A percentile compares a stretch with the other conserved stretches of the same genome.
Evolutionary conservation across 2,113 vertebrate genomes (phyloP).

Genomic region (Ibidorhyncha struthersii): DNA sequence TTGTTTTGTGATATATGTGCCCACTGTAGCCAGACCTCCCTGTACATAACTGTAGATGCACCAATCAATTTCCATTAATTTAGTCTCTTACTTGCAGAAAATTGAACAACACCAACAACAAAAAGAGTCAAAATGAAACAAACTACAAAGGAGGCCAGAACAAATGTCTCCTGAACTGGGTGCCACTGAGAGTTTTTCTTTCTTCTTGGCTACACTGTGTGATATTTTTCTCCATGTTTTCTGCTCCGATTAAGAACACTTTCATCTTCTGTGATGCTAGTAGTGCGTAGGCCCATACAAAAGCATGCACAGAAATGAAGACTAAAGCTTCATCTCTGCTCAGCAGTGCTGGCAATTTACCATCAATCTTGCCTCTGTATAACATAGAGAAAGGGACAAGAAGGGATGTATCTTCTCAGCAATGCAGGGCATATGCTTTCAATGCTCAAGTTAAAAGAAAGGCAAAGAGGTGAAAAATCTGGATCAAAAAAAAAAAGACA

Average conservation of each 20-base stretch:
- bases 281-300: neutral
- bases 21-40: neutral
- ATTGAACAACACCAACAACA: neutral
- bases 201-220: conserved; percentile 22
- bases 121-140: neutral
- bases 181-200: neutral
- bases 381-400: neutral
- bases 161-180: neutral
- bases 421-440: neutral
- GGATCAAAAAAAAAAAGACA: neutral
- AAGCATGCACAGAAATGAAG: conserved; percentile 31
- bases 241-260: conserved; percentile 29
- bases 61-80: conserved; percentile 52
- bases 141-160: neutral
- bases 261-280: conserved; percentile 35
- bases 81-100: conserved; percentile 39
- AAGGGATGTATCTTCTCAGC: neutral
- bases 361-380: conserved; percentile 5
- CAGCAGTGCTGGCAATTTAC: neutral
- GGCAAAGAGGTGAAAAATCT: neutral
- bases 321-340: conserved; percentile 26
- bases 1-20: neutral
- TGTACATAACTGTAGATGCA: neutral
- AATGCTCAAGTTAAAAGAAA: neutral
- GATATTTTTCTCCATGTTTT: conserved; percentile 28